phyloP scores from a whole-genome alignment of 2,797 vertebrate genomes.

The Gambusia yucatana region DNA sequence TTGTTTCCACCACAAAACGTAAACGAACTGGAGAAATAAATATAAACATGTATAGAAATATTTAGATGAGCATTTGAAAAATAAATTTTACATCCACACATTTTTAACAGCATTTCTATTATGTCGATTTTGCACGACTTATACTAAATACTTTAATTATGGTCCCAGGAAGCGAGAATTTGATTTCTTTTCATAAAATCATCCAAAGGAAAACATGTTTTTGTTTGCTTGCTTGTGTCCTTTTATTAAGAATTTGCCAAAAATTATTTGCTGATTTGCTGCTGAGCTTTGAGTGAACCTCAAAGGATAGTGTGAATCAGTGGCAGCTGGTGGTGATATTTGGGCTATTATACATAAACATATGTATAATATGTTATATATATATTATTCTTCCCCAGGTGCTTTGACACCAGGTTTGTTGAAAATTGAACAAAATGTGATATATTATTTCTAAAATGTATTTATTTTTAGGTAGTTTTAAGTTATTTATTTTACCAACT shows the following conservation, averaged over 20 bases:
- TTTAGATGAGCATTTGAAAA: background rate
- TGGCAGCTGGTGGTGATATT: too few species aligned
- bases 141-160: background rate
- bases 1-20: background rate
- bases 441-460: too few species aligned
- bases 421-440: too few species aligned
- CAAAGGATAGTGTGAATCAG: background rate
- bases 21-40: background rate
- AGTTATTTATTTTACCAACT: too few species aligned
- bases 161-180: background rate
- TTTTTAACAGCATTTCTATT: background rate
- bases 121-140: background rate
- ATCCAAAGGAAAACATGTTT: background rate
- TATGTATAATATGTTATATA: too few species aligned
- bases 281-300: background rate
- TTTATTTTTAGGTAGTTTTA: too few species aligned
- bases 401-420: too few species aligned
- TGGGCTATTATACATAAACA: too few species aligned
- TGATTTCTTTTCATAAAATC: background rate
- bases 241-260: background rate
- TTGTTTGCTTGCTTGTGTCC: background rate
- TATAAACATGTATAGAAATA: background rate
- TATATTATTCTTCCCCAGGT: too few species aligned
- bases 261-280: background rate
- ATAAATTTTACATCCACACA: background rate